Conservation (phyloP, 2,797 vertebrate species). For the Zenarchopterus dispar region DNA sequence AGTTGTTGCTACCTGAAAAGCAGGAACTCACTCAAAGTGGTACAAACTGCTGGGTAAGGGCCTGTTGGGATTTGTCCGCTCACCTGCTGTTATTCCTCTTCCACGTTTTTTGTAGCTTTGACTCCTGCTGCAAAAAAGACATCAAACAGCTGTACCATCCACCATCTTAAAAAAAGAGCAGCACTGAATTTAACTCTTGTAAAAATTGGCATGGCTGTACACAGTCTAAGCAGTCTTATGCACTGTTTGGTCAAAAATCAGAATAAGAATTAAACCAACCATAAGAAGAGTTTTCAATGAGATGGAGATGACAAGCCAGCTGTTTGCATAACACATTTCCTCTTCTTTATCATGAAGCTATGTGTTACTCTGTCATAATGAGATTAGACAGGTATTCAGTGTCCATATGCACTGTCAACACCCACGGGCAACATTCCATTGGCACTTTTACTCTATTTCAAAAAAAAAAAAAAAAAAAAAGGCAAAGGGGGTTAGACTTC, state of each 20-base stretch:
- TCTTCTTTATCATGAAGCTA: constrained; percentile 44
- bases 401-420: constrained; percentile 67
- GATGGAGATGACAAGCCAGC: constrained; percentile 48
- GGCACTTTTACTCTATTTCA: constrained; percentile 58
- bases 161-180: neutral
- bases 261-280: constrained; percentile 37
- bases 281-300: constrained; percentile 39
- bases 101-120: constrained; percentile 26
- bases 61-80: constrained; percentile 32
- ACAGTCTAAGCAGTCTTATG: neutral
- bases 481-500: constrained; percentile 54
- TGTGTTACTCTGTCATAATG: constrained; percentile 53
- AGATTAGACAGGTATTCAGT: constrained; percentile 68
- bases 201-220: neutral
- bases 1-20: constrained; percentile 9
- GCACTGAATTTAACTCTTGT: neutral
- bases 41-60: constrained; percentile 18
- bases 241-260: constrained; percentile 9
- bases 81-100: constrained; percentile 24
- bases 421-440: constrained; percentile 59
- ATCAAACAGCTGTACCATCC: constrained; percentile 11
- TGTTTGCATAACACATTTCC: constrained; percentile 50
- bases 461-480: constrained; percentile 24
- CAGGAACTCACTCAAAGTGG: constrained; percentile 9
- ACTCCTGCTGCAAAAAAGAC: constrained; percentile 29